Evolutionary conservation across 2,797 vertebrate genomes (phyloP), one percentile per base, ranked within the genome.

Genomic region (Coilia nasus): DNA sequence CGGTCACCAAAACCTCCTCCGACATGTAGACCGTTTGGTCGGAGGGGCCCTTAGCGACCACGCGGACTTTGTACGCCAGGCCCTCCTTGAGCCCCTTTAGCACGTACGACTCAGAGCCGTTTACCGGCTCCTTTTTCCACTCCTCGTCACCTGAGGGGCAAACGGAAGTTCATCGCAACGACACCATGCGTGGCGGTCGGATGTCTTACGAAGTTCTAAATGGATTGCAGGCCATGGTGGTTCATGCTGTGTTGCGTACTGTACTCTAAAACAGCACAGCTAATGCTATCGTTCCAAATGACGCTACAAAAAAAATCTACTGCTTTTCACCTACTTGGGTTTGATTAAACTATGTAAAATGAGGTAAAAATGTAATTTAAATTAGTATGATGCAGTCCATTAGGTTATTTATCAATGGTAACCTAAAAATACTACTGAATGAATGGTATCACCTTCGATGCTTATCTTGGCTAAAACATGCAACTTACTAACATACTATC

Each of bases 1-100:
- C 96, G 91, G 93, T 97, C 93, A 99, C 96, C 96, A 97, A 93
- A 46, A 97, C 91, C 96, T 97, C 97, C 90, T 97, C 93, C 93
- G 97, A 97, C 94, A 92, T 96, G 94, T 94, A 94, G 85, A 93
- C 94, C 94, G 94, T 94, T 92, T 93, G 94, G 94, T 96, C 96
- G 89, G 94, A 94, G 92, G 94, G 93, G 93, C 96, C 96, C 93
- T 95, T 94, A 93, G 97, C 97, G 95, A 96, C 97, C 96, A 98
- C 94, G 85, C 95, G 96, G 93, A 98, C 97, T 96, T 94, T 97
- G 97, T 99, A 99, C 93, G 96, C 93, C 91, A 96, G 96, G 95
- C 97, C 98, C 91, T 95, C 96, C 93, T 97, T 97, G 95, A 99
- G 96, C 93, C 95, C 95, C 92, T 96, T 98, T 95, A 99, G 97